A percentile compares a stretch with the other conserved stretches of the same genome.
Evolutionary conservation across 2,797 vertebrate species (phyloP).

Genomic region (Chaunax sp.): DNA sequence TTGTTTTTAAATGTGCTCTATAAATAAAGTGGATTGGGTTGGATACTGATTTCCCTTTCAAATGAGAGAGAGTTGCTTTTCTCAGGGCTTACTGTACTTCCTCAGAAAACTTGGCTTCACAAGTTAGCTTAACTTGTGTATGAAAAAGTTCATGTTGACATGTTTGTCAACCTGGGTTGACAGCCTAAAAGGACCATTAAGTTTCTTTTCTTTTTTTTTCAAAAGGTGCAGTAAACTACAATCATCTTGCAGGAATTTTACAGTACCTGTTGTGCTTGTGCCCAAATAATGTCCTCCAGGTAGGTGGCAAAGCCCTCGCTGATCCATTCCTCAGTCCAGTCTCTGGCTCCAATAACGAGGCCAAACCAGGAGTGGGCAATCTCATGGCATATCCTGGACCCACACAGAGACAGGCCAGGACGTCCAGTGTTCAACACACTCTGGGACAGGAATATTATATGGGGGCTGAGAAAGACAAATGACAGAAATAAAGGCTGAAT

Average conservation of each 20-base stretch:
- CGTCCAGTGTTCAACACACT: conserved; percentile 81
- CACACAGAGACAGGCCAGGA: conserved; percentile 83
- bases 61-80: not conserved
- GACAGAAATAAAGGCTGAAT: conserved; percentile 36
- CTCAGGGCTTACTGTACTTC: no score
- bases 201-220: not conserved
- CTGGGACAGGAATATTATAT: conserved; percentile 96
- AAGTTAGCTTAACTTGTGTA: not conserved
- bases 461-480: conserved; percentile 87
- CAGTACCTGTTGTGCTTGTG: conserved; percentile 88
- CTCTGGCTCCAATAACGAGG: conserved; percentile 92
- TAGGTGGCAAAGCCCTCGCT: conserved; percentile 98
- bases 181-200: not conserved
- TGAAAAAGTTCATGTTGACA: not conserved
- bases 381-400: conserved; percentile 94
- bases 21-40: no score
- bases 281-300: conserved; percentile 95
- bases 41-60: not conserved
- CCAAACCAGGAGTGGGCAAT: conserved; percentile 98
- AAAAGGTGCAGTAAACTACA: conserved; percentile 4
- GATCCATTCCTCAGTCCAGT: conserved; percentile 99
- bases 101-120: not conserved
- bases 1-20: no score
- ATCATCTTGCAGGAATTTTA: not conserved
- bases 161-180: not conserved